A percentile compares a stretch with the other conserved stretches of the same genome.
Evolutionary conservation across 1,140 invertebrate species (phyloP).

Genomic region (Meteorus sp.): DNA sequence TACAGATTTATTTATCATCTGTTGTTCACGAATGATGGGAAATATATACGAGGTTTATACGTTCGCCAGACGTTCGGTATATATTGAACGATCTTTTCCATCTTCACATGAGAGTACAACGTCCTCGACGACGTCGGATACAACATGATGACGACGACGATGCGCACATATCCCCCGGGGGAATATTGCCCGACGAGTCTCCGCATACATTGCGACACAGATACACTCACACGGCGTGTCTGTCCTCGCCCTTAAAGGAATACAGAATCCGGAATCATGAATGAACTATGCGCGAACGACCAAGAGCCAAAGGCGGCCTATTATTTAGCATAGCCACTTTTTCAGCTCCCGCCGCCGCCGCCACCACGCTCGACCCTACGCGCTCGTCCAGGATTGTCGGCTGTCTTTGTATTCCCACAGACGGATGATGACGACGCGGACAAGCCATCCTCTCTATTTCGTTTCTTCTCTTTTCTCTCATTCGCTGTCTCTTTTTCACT

Average conservation of each 20-base stretch:
- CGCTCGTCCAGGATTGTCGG: constrained; percentile 34
- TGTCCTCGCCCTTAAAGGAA: constrained; percentile 33
- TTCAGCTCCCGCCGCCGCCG: constrained; percentile 35
- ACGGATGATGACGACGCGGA: constrained; percentile 55
- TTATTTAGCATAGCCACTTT: constrained; percentile 59
- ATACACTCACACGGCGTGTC: constrained; percentile 24
- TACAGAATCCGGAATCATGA: constrained; percentile 47
- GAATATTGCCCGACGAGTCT: constrained; percentile 12
- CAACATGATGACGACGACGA: no score
- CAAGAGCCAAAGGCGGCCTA: constrained; percentile 42
- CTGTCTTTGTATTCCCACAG: constrained; percentile 50
- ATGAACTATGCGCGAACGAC: constrained; percentile 44
- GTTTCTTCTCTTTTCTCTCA: constrained; percentile 2
- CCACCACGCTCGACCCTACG: constrained; percentile 8
- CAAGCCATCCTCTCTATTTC: constrained; percentile 18
- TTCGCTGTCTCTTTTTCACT: background rate
- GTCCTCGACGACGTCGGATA: no score
- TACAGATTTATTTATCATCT: background rate
- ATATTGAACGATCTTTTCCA: no score
- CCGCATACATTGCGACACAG: constrained; percentile 24
- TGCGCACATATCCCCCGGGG: background rate
- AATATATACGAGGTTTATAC: background rate
- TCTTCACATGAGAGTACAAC: constrained; percentile 2
- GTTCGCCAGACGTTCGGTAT: no score
- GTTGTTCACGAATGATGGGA: background rate